Percentiles rank a stretch among this genome's conserved stretches.
Evolutionary conservation across 1,140 invertebrate species (phyloP).

Genomic region (Drosophila sulfurigaster): DNA sequence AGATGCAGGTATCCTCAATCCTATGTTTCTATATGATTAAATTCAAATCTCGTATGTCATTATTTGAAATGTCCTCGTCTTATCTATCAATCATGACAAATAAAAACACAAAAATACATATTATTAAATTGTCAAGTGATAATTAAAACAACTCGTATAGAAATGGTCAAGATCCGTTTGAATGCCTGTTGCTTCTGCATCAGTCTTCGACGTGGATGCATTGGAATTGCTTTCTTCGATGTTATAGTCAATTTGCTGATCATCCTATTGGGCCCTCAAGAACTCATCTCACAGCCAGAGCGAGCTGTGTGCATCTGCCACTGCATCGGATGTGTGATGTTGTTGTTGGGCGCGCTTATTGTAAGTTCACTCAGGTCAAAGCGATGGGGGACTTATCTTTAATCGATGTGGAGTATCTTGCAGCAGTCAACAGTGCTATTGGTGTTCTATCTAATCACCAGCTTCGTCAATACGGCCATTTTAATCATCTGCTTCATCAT

Average conservation of each 20-base stretch:
- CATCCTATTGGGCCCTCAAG: not conserved
- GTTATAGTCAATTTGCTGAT: conserved; percentile 27
- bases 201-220: conserved; percentile 43
- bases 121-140: conserved; percentile 19
- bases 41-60: conserved; percentile 29
- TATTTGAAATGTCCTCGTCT: conserved; percentile 25
- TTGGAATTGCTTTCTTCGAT: conserved; percentile 44
- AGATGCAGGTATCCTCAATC: not conserved
- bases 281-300: conserved; percentile 22
- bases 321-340: conserved; percentile 56
- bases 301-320: conserved; percentile 64
- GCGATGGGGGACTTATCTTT: not conserved
- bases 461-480: conserved; percentile 44
- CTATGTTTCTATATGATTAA: conserved; percentile 6
- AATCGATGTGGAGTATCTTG: not conserved
- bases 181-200: conserved; percentile 48
- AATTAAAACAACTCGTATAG: not conserved
- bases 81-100: conserved; percentile 44
- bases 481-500: not conserved
- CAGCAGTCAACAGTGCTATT: conserved; percentile 57
- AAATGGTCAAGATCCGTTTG: conserved; percentile 23
- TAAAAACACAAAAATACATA: conserved; percentile 8
- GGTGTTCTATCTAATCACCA: conserved; percentile 63
- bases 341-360: conserved; percentile 48
- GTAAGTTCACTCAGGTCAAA: conserved; percentile 40